Evolutionary conservation across 1,140 invertebrate genomes (phyloP), one percentile per base, ranked within the genome.

Genomic region (Scaptomyza hsui): DNA sequence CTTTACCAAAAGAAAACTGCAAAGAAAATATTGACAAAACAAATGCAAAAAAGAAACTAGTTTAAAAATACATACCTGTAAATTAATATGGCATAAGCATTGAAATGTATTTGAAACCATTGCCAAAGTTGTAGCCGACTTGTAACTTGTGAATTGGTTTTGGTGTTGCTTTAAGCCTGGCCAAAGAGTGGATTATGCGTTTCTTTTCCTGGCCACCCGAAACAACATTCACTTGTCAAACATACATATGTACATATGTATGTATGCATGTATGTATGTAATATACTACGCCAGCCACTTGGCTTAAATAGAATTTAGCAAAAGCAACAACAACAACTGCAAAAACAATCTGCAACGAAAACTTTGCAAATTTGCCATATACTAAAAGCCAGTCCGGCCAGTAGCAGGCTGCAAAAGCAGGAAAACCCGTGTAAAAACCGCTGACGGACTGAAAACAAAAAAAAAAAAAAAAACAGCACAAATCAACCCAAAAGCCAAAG

Each of bases 161-260:
- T 69, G 10, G 15, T 12, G 37, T 53, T 32, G 49, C 3, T 19
- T 24, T 13, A 52, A 56, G 39, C 48, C 29, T 21, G 51, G 29
- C 21, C 26, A 29, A 29, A 29, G 6, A 29, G 5, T 15, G 16
- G 26, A 39, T 44, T 48, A 45, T 62, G 19, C 32, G 51, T 60
- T 59, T 55, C 77, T 65, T 79, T 79, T 80, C 65, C 73, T 77
- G 74, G 61, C 75, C 72, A 42, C 69, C 68, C 61, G 51, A 85
- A 86, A 88, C 81, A 86, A 86, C 81, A 86, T 86, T 86, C 81
- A 86, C 81, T 86, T 88, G 78, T 77, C 82, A 75, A 7, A 29
- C 26, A 29, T 29, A 29, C 26, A 29, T 9, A n/a, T n/a, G n/a
- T n/a, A 6, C 26, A 29, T 29, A 29, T 9, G 5, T 9, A 7